phyloP scores from a whole-genome alignment of 2,888 invertebrate genomes.

The Ophion obscuratus region DNA sequence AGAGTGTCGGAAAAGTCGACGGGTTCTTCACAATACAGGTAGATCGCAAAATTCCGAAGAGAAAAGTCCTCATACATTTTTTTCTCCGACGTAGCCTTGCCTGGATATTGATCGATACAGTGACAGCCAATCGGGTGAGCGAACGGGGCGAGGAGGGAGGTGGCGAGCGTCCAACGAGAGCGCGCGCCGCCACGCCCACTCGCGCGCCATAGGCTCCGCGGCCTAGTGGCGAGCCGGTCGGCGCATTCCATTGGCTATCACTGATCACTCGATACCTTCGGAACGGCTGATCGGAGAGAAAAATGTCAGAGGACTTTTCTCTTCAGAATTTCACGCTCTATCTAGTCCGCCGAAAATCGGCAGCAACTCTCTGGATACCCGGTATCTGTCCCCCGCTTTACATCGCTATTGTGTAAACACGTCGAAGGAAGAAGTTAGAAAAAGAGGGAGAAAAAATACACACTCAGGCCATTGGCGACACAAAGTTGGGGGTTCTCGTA shows the following conservation, averaged over 20 bases:
- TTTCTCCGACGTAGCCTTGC: not conserved
- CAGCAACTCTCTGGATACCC: not conserved
- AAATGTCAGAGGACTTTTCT: not conserved
- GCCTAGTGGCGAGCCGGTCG: not conserved
- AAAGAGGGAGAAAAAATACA: slow-evolving; percentile 12
- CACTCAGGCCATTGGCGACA: slow-evolving; percentile 3
- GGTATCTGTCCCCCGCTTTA: not conserved
- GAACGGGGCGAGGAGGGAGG: too few relatives aligned
- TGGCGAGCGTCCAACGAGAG: not conserved
- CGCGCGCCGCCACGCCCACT: not conserved
- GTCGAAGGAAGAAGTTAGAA: not conserved
- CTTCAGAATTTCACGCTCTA: not conserved
- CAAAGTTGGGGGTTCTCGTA: slow-evolving; percentile 17
- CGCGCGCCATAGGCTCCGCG: not conserved
- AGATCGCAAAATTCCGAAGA: not conserved
- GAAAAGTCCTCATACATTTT: not conserved
- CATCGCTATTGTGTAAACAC: not conserved
- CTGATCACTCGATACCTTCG: not conserved
- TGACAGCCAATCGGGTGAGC: not conserved
- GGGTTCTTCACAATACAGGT: not conserved
- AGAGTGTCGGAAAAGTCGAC: not conserved
- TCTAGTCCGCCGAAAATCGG: not conserved
- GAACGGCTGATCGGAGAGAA: not conserved
- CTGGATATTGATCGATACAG: not conserved
- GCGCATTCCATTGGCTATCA: not conserved